phyloP scores from a whole-genome alignment of 2,888 invertebrate genomes.

The Anarsia innoxiella region DNA sequence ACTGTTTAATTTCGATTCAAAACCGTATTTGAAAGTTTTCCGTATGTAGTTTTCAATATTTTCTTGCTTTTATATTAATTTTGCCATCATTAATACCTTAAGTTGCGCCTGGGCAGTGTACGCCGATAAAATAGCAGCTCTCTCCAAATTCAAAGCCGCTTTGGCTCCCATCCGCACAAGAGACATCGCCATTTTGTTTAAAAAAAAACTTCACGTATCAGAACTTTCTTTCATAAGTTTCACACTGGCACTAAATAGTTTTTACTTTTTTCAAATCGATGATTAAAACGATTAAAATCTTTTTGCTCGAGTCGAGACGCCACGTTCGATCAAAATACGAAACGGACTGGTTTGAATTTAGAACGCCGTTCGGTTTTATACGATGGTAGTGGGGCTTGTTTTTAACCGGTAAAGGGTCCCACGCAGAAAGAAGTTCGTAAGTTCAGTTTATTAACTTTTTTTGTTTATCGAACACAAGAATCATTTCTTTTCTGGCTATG shows the following conservation, averaged over 20 bases:
- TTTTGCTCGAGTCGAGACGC: not conserved
- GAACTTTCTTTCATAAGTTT: conserved; percentile 15
- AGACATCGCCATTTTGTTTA: conserved; percentile 60
- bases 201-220: conserved; percentile 14
- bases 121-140: conserved; percentile 42
- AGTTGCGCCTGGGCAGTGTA: conserved; percentile 46
- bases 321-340: conserved; percentile 24
- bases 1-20: no score
- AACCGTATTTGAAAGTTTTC: no score
- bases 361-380: conserved; percentile 52
- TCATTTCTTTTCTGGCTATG: no score
- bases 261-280: conserved; percentile 5
- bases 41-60: no score
- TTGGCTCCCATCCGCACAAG: conserved; percentile 56
- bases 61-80: no score
- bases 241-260: no score
- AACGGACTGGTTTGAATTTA: conserved; percentile 43
- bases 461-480: no score
- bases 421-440: no score
- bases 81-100: no score
- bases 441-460: no score
- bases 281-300: conserved; percentile 8
- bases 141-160: conserved; percentile 47
- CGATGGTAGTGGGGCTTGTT: conserved; percentile 30
- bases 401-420: conserved; percentile 25